A percentile compares a stretch with the other conserved stretches of the same genome.
Conservation (phyloP, 2,888 invertebrate species). For the Hypena proboscidalis region DNA sequence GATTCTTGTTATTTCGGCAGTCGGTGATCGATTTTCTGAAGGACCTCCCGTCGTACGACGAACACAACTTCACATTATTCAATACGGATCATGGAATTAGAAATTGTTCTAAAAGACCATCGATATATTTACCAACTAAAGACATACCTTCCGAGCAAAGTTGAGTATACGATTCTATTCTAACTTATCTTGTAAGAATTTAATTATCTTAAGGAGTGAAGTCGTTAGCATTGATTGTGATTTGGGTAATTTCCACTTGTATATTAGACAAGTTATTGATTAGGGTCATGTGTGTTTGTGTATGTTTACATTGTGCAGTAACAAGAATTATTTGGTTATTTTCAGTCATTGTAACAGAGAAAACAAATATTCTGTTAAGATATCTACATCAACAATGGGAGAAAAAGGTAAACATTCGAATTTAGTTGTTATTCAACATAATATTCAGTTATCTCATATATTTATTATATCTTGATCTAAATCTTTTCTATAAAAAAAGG, state of each 20-base stretch:
- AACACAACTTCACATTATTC: slow-evolving; percentile 95
- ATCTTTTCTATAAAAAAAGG: too few relatives aligned
- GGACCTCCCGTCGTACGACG: slow-evolving; percentile 95
- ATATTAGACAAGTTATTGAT: slow-evolving; percentile 23
- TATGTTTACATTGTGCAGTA: not conserved
- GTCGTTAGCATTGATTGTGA: slow-evolving; percentile 1
- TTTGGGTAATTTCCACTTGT: slow-evolving; percentile 11
- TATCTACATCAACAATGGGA: slow-evolving; percentile 98
- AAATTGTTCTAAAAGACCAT: slow-evolving; percentile 93
- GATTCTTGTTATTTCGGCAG: slow-evolving; percentile 78
- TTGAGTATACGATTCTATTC: slow-evolving; percentile 80
- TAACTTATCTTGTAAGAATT: slow-evolving; percentile 6
- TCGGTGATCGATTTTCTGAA: slow-evolving; percentile 96
- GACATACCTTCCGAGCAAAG: slow-evolving; percentile 97
- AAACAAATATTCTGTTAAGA: slow-evolving; percentile 96
- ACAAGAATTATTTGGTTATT: slow-evolving; percentile 48
- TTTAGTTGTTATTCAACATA: too few relatives aligned
- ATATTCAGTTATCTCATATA: too few relatives aligned
- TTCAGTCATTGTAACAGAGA: slow-evolving; percentile 97
- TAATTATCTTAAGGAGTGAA: not conserved
- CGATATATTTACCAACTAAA: slow-evolving; percentile 96
- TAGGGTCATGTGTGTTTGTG: not conserved
- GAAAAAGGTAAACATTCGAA: slow-evolving; percentile 88
- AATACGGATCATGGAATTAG: slow-evolving; percentile 94
- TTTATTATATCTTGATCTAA: too few relatives aligned